Evolutionary conservation across 1,140 invertebrate species (phyloP).

Genomic region (Homarus americanus): DNA sequence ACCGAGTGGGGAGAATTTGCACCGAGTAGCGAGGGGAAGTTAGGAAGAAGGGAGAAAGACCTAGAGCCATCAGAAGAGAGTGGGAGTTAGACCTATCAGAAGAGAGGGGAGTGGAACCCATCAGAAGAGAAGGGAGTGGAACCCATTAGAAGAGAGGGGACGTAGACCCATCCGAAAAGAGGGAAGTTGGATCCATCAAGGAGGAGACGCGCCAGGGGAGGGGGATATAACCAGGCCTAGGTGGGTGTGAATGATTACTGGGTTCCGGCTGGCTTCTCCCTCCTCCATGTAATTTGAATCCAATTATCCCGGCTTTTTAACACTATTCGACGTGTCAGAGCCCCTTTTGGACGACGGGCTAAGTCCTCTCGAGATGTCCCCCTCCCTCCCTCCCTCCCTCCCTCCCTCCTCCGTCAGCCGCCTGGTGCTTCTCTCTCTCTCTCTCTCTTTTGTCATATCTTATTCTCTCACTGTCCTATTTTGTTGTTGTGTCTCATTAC

Average conservation of each 20-base stretch:
- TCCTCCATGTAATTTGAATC: slow-evolving; percentile 37
- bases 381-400: background rate
- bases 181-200: no score
- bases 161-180: no score
- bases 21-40: no score
- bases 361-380: background rate
- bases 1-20: no score
- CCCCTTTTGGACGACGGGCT: background rate
- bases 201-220: background rate
- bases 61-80: background rate
- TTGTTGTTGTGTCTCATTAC: no score
- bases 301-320: slow-evolving; percentile 39
- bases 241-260: background rate
- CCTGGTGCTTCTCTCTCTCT: background rate
- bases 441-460: no score
- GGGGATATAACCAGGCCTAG: background rate
- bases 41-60: background rate
- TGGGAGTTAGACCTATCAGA: background rate
- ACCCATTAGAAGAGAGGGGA: background rate
- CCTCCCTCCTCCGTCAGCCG: background rate
- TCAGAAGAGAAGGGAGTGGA: background rate
- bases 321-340: slow-evolving; percentile 29
- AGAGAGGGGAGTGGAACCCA: background rate
- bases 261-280: slow-evolving; percentile 17
- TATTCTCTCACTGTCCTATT: no score